phyloP scores from a whole-genome alignment of 2,888 invertebrate species.

The Drosophila emarginata region DNA sequence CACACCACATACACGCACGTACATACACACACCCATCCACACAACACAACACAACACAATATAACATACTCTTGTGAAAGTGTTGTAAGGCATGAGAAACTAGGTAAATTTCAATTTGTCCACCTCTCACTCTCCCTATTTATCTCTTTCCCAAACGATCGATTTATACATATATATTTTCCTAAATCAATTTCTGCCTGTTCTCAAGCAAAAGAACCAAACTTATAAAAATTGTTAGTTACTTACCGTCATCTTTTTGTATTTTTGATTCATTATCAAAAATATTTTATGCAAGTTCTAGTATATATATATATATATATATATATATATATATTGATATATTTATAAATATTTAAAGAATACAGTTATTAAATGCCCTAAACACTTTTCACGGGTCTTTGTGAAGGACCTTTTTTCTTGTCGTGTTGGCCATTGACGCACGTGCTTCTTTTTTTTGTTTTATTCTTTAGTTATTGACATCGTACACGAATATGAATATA shows the following conservation, averaged over 20 bases:
- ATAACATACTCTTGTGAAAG: slow-evolving; percentile 51
- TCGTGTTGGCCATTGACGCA: slow-evolving; percentile 5
- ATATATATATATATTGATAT: slow-evolving; percentile 23
- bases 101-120: slow-evolving; percentile 69
- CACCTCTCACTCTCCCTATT: slow-evolving; percentile 34
- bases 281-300: neutral
- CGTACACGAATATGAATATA: neutral
- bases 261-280: slow-evolving; percentile 1
- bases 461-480: neutral
- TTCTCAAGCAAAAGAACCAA: slow-evolving; percentile 5
- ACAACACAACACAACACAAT: slow-evolving; percentile 22
- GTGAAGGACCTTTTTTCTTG: neutral
- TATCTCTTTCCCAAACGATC: slow-evolving; percentile 24
- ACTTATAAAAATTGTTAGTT: slow-evolving; percentile 39
- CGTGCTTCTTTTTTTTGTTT: neutral
- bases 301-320: neutral
- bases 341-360: neutral
- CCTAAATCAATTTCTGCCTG: neutral
- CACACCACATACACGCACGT: neutral
- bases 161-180: neutral
- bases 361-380: neutral
- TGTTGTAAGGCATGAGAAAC: slow-evolving; percentile 52
- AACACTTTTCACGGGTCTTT: neutral
- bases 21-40: neutral
- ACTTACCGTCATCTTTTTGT: neutral